A percentile compares a stretch with the other conserved stretches of the same genome.
These are phyloP conservation scores for Nymphalis polychloros DNA, from an alignment of 2,888 invertebrate genomes.

Conservation along the genomic window DNA sequence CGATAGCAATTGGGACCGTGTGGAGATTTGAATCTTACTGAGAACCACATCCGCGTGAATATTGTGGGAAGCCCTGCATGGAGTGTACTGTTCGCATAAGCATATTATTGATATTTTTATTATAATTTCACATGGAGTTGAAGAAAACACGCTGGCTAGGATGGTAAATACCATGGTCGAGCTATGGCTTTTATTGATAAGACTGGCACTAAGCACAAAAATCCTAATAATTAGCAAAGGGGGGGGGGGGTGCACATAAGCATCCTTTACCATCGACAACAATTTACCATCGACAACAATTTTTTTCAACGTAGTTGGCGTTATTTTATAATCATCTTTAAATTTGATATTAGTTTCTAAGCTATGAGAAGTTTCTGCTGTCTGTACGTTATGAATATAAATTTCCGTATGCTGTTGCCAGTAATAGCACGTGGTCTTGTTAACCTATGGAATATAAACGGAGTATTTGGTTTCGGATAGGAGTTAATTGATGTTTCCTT, in stretches of 20 bases:
- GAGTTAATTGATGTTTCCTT: slow-evolving; percentile 13
- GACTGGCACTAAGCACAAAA: no score
- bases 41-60: slow-evolving; percentile 18
- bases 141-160: no score
- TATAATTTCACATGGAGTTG: not conserved
- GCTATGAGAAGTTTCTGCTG: not conserved
- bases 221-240: no score
- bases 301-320: no score
- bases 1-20: slow-evolving; percentile 1
- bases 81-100: slow-evolving; percentile 18
- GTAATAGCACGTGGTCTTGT: slow-evolving; percentile 33
- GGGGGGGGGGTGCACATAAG: no score
- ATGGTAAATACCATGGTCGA: no score
- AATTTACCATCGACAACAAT: no score
- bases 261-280: no score
- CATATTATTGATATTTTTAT: not conserved
- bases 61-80: slow-evolving; percentile 15
- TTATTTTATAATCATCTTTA: not conserved
- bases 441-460: slow-evolving; percentile 19
- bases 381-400: slow-evolving; percentile 31
- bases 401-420: slow-evolving; percentile 28
- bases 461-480: slow-evolving; percentile 8
- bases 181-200: no score
- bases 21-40: slow-evolving; percentile 25
- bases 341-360: not conserved